A percentile compares a stretch with the other conserved stretches of the same genome.
Conservation (phyloP, 2,113 vertebrate genomes). For the Riparia riparia region DNA sequence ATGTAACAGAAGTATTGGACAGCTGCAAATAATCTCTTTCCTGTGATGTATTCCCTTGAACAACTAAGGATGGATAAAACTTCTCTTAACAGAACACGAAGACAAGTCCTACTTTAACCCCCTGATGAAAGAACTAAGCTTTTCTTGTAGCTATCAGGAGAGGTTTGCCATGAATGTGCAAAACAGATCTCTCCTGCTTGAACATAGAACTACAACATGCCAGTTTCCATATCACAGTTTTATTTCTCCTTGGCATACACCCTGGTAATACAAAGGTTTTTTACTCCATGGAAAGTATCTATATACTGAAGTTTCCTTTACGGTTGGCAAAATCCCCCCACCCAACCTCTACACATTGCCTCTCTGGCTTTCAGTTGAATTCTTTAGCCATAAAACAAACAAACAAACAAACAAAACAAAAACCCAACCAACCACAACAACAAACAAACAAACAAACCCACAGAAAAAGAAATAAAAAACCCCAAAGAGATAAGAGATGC, state of each 20-base stretch:
- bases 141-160: slow-evolving; percentile 40
- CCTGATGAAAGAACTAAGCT: slow-evolving; percentile 69
- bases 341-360: neutral
- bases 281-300: neutral
- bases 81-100: slow-evolving; percentile 59
- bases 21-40: slow-evolving; percentile 50
- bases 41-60: slow-evolving; percentile 64
- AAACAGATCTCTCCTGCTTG: slow-evolving; percentile 49
- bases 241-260: neutral
- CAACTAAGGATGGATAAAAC: neutral
- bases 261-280: neutral
- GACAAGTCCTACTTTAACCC: slow-evolving; percentile 65
- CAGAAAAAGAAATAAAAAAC: too few species aligned
- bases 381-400: neutral
- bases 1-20: neutral
- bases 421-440: too few species aligned
- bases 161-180: slow-evolving; percentile 68
- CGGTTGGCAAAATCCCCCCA: neutral
- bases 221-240: slow-evolving; percentile 21
- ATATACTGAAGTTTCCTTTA: neutral
- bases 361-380: neutral
- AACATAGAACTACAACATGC: neutral
- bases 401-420: neutral
- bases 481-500: neutral
- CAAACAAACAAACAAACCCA: neutral